Conservation (phyloP, 2,888 invertebrate genomes). For the Aspidapion aeneum region DNA sequence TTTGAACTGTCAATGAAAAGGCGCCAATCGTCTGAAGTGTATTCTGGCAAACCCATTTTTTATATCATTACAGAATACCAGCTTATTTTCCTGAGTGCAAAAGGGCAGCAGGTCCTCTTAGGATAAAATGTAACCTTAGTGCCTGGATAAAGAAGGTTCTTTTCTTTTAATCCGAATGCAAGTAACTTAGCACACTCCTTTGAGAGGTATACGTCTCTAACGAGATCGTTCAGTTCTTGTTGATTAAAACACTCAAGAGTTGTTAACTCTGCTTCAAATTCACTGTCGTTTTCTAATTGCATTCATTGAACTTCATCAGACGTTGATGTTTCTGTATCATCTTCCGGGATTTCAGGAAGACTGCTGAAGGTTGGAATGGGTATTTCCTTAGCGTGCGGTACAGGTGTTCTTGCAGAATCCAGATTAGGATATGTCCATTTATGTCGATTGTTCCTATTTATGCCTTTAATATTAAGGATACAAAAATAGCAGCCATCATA, state of each 20-base stretch:
- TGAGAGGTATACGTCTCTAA: conserved; percentile 6
- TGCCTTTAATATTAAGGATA: conserved; percentile 6
- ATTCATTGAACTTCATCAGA: conserved; percentile 2
- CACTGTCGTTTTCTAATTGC: conserved; percentile 1
- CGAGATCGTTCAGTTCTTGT: conserved; percentile 4
- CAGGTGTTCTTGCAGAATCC: conserved; percentile 5
- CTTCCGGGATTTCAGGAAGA: conserved; percentile 9
- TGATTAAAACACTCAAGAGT: conserved; percentile 8
- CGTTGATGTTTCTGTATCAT: conserved; percentile 11
- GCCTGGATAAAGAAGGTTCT: conserved; percentile 4
- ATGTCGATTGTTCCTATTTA: conserved; percentile 6
- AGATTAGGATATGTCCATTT: conserved; percentile 8
- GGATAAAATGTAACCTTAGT: conserved; percentile 14
- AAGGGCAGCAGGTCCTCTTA: conserved; percentile 16
- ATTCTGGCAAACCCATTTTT: conserved; percentile 23
- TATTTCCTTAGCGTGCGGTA: conserved; percentile 6
- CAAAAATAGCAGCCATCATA: conserved; percentile 9
- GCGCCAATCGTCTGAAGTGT: conserved; percentile 25
- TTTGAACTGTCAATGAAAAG: conserved; percentile 28
- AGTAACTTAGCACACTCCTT: conserved; percentile 7
- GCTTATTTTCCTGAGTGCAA: conserved; percentile 21
- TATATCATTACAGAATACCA: conserved; percentile 24
- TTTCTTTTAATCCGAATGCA: conserved; percentile 6
- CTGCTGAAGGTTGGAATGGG: conserved; percentile 9
- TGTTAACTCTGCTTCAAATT: conserved; percentile 5